Conservation (phyloP, 2,888 invertebrate genomes). For the Zeuzera pyrina region DNA sequence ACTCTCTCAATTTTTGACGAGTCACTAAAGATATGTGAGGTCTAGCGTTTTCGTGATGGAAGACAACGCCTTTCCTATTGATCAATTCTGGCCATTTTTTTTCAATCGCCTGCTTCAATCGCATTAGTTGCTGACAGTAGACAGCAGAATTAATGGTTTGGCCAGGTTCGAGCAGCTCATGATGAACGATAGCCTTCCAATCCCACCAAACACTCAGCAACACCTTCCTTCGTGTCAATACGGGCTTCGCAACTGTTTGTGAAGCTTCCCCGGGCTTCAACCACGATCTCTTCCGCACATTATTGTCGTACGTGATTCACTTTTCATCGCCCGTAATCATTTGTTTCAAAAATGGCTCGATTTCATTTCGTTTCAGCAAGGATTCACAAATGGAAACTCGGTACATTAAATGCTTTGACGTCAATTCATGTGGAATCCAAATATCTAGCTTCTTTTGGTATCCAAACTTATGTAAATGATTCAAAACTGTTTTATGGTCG, state of each 20-base stretch:
- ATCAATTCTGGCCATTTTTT: slow-evolving; percentile 7
- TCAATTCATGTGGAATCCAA: slow-evolving; percentile 3
- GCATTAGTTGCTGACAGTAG: slow-evolving; percentile 63
- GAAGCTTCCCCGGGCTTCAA: slow-evolving; percentile 16
- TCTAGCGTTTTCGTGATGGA: slow-evolving; percentile 16
- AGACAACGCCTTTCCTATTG: slow-evolving; percentile 8
- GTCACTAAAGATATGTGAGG: slow-evolving; percentile 11
- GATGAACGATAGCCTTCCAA: slow-evolving; percentile 8
- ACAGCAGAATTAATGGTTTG: slow-evolving; percentile 4
- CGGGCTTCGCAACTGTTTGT: slow-evolving; percentile 18
- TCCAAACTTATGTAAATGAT: too few species aligned
- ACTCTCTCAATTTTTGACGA: slow-evolving; percentile 4
- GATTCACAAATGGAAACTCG: slow-evolving; percentile 15
- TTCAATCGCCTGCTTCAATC: slow-evolving; percentile 20
- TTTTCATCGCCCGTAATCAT: not conserved
- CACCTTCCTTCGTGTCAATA: too few species aligned
- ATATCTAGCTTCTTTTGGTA: slow-evolving; percentile 14
- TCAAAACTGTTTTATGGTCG: too few species aligned
- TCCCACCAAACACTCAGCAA: slow-evolving; percentile 20
- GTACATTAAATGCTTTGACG: not conserved
- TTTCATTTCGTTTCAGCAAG: slow-evolving; percentile 14
- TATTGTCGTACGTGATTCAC: slow-evolving; percentile 7
- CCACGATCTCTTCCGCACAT: slow-evolving; percentile 19
- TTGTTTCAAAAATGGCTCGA: too few species aligned
- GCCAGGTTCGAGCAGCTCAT: slow-evolving; percentile 6